Percentiles rank a stretch among this genome's conserved stretches.
These are phyloP conservation scores for Urocyon cinereoargenteus DNA, from an alignment of 2,797 vertebrate species.

Conservation along the genomic window DNA sequence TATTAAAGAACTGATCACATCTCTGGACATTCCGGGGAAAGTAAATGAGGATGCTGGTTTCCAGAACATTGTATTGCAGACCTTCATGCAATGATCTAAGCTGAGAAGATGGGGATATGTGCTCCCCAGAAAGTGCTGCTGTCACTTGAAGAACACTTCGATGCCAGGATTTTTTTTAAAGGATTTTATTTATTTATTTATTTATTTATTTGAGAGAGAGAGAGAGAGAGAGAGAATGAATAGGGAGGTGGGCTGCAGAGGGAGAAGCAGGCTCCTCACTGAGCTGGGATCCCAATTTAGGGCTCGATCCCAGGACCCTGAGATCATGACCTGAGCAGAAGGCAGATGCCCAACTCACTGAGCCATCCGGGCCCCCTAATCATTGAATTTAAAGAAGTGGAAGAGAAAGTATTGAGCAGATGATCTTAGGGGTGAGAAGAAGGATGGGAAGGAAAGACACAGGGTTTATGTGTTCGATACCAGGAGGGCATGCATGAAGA, in stretches of 20 bases:
- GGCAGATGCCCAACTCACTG: too few species aligned
- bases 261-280: too few species aligned
- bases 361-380: too few species aligned
- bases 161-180: too few species aligned
- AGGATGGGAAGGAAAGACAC: neutral
- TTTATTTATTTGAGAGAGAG: too few species aligned
- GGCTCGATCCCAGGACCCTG: too few species aligned
- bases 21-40: constrained; percentile 42
- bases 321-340: too few species aligned
- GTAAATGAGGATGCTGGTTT: neutral
- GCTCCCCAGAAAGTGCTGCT: neutral
- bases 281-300: too few species aligned
- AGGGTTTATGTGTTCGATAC: neutral
- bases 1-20: neutral
- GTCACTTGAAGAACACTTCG: accelerated
- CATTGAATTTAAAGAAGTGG: neutral
- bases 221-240: too few species aligned
- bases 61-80: neutral
- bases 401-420: neutral
- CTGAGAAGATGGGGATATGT: accelerated
- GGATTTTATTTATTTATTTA: too few species aligned
- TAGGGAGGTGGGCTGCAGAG: too few species aligned
- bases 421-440: neutral
- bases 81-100: neutral
- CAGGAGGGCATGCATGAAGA: accelerated